Percentiles rank a stretch among this genome's conserved stretches.
phyloP scores from a whole-genome alignment of 2,113 vertebrate genomes.

The Syngnathus typhle region DNA sequence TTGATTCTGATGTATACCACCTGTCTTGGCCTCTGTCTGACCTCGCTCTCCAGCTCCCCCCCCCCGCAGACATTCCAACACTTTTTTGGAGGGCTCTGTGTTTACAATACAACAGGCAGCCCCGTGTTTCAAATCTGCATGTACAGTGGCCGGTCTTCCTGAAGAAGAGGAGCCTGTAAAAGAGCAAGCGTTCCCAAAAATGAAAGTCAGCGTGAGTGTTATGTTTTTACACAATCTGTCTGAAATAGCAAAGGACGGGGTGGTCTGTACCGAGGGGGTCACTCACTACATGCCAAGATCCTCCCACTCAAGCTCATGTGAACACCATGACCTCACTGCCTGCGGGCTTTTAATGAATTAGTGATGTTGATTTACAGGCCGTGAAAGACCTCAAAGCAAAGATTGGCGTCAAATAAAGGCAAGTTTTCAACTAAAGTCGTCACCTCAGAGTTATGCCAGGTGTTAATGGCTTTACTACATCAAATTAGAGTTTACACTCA shows the following conservation, averaged over 20 bases:
- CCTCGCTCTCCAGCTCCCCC: constrained; percentile 68
- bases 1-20: constrained; percentile 73
- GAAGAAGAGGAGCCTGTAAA: not conserved
- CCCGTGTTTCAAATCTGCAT: constrained; percentile 29
- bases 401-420: constrained; percentile 3
- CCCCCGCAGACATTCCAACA: constrained; percentile 71
- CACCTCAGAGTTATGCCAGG: not conserved
- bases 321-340: constrained; percentile 55
- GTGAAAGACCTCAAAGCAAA: constrained; percentile 12
- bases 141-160: constrained; percentile 21
- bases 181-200: not conserved
- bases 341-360: constrained; percentile 40
- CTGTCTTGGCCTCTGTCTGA: constrained; percentile 74
- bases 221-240: not conserved
- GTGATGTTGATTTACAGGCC: constrained; percentile 42
- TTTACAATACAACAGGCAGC: constrained; percentile 66
- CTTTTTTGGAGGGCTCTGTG: constrained; percentile 65
- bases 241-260: not conserved
- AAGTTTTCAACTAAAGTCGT: not conserved
- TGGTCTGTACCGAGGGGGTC: constrained; percentile 1
- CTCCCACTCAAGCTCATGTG: constrained; percentile 58
- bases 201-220: not conserved
- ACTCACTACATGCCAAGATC: constrained; percentile 39
- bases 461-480: not conserved
- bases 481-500: not conserved